Base-by-base conservation (phyloP, 2,797 vertebrate species). In the Coregonus ussuriensis region DNA sequence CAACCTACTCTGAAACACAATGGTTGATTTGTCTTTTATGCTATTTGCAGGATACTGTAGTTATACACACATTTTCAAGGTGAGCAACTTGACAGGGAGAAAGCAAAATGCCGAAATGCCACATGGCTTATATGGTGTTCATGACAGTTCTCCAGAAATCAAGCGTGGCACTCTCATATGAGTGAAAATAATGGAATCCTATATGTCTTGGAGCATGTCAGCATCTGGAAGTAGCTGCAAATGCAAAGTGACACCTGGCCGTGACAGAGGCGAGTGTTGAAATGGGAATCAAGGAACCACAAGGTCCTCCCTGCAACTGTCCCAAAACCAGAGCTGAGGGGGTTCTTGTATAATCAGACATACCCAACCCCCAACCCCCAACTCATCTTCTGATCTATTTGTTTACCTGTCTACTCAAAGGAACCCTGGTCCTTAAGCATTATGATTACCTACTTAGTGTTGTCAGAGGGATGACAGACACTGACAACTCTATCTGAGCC, bases 141-240 rank as follows among this genome's bases (percentile, higher is more conserved):
- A 82, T 89, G 92, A 92, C 89, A 92, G 89, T 87, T 87, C 70
- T 76, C 83, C 87, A 85, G 79, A 89, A 93, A 94, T 93, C 90
- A 91, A 90, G 88, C 85, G 87, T 93, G 92, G 91, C 92, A 92
- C 89, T 84, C 88, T 92, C 88, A 92, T 93, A 93, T 94, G 91
- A 93, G 86, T 89, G 90, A 91, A 93, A 94, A 91, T 93, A 94
- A 93, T 92, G 91, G 91, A 89, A 92, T 93, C 87, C 89, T 93
- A 89, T 91, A 87, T 89, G 90, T 92, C 89, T 93, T 90, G 91
- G 88, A 92, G 80, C 85, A 88, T 88, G 90, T 92, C 91, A 91
- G 82, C 74, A 1, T 89, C 86, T 85, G 85, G 75, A 81, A 81
- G 76, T 35, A 25, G 79, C 77, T 71, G 81, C 77, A 91, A 93